Percentiles rank a stretch among this genome's conserved stretches.
phyloP scores from a whole-genome alignment of 1,140 invertebrate genomes.

The Drosophila pseudoananassae region DNA sequence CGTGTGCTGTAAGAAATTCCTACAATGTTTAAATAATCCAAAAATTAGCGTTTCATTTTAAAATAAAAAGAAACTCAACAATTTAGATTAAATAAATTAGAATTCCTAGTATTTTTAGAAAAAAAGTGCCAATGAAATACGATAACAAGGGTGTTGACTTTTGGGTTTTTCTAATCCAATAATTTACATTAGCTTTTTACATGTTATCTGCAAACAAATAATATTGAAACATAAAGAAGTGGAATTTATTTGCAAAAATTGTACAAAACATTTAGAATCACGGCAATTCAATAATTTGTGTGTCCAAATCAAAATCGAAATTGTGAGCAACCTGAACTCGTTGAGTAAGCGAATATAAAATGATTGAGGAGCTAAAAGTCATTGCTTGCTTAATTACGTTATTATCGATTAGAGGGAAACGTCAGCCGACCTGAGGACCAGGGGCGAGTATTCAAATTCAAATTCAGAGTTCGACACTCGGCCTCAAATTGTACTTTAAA shows the following conservation, averaged over 20 bases:
- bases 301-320: constrained; percentile 15
- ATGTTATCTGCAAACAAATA: not conserved
- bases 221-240: not conserved
- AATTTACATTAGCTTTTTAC: no score
- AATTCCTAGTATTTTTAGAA: not conserved
- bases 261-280: not conserved
- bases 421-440: not conserved
- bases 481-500: constrained; percentile 37
- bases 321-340: constrained; percentile 8
- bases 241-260: not conserved
- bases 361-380: constrained; percentile 36
- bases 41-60: not conserved
- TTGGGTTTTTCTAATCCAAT: no score
- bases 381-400: constrained; percentile 46
- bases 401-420: constrained; percentile 30
- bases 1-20: constrained; percentile 1
- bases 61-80: not conserved
- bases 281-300: constrained; percentile 20
- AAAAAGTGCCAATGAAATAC: not conserved
- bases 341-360: constrained; percentile 18
- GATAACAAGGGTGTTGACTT: not conserved
- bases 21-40: not conserved
- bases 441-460: constrained; percentile 2
- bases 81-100: not conserved
- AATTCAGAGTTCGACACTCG: constrained; percentile 24